Percentiles rank a stretch among this genome's conserved stretches.
Conservation (phyloP, 1,140 invertebrate species). For the Potamilus streckersoni region DNA sequence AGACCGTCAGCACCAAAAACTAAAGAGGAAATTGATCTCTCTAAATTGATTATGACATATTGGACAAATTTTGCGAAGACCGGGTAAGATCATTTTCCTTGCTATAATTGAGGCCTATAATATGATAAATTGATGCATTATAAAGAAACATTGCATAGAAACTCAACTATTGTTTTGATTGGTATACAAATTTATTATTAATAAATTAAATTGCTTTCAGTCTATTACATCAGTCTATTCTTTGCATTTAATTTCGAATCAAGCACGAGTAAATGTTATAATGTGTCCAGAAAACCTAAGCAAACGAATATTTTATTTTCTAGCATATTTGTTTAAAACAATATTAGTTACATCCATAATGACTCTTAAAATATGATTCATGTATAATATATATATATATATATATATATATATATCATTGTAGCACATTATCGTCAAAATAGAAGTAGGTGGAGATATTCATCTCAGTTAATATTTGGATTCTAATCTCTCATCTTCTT, state of each 20-base stretch:
- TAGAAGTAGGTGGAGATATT: not conserved
- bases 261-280: too few species aligned
- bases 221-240: not conserved
- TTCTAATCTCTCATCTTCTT: not conserved
- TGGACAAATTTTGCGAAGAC: slow-evolving; percentile 93
- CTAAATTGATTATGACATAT: slow-evolving; percentile 90
- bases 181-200: not conserved
- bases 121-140: too few species aligned
- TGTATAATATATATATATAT: too few species aligned
- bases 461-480: not conserved
- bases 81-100: slow-evolving; percentile 80
- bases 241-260: too few species aligned
- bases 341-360: not conserved
- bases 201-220: not conserved
- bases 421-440: not conserved
- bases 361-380: not conserved
- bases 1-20: not conserved
- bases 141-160: not conserved
- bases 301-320: not conserved
- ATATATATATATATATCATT: not conserved
- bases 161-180: not conserved
- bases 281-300: not conserved
- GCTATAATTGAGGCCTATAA: too few species aligned
- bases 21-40: slow-evolving; percentile 85
- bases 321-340: not conserved